phyloP scores from a whole-genome alignment of 2,113 vertebrate species.

The Carettochelys insculpta region DNA sequence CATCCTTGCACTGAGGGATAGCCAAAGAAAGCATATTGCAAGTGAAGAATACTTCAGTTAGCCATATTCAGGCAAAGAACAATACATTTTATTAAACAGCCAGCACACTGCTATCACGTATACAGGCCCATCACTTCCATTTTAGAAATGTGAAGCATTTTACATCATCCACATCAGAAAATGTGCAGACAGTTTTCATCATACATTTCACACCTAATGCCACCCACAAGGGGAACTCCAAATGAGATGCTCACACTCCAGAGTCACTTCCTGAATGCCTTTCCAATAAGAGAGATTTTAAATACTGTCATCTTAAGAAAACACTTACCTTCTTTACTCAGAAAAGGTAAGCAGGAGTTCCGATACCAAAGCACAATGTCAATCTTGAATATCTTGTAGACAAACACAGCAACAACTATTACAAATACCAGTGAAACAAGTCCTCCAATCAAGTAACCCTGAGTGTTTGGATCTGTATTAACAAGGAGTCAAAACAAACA shows the following conservation, averaged over 20 bases:
- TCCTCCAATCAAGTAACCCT: constrained; percentile 74
- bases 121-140: background rate
- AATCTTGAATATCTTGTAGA: constrained; percentile 86
- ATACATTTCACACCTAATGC: background rate
- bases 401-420: constrained; percentile 65
- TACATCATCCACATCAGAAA: background rate
- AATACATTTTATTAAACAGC: background rate
- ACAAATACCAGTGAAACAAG: constrained; percentile 71
- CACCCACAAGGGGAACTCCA: background rate
- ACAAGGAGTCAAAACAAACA: too few species aligned
- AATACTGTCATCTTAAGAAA: background rate
- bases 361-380: constrained; percentile 91
- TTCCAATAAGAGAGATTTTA: background rate
- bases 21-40: background rate
- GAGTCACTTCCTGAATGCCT: background rate
- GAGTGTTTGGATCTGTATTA: constrained; percentile 75
- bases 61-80: background rate
- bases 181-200: background rate
- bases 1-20: too few species aligned
- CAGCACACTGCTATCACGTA: background rate
- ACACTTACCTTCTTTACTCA: constrained; percentile 80
- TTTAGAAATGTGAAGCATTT: background rate
- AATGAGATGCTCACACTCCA: background rate
- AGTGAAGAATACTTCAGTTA: background rate
- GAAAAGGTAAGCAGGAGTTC: constrained; percentile 76